Evolutionary conservation across 53 echinoderm and acorn worm genomes (phyloP), one percentile per base, ranked within the genome.

Genomic region (Antedon mediterranea): DNA sequence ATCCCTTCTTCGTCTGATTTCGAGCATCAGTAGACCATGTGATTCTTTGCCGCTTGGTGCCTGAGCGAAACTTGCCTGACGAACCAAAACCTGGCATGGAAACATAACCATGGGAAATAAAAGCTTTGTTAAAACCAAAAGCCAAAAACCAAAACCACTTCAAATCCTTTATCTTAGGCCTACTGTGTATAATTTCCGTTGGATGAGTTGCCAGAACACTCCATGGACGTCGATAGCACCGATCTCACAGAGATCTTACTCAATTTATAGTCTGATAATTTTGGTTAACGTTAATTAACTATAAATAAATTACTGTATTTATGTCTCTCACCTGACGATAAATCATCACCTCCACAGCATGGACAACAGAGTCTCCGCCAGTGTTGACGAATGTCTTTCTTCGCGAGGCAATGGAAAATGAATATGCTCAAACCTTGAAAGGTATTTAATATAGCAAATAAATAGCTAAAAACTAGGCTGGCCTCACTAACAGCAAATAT

Each of bases 361-460:
- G 90, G 94, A 73, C 94, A 94, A 70, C 91, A 87, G 31, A 86
- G 29, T 70, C 29, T 72, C n/a, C 78, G 80, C 97, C 97, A 97
- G 13, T 85, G 83, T 15, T 87, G 71, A 37, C 97, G 79, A 28
- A 97, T 84, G 71, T 97, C 97, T 32, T 78, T 79, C 83, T 92
- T 90, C 20, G 92, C 78, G 8, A 90, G 41, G 73, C 97, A 97
- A 71, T 92, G 97, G 14, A 92, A 90, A 31, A 92, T 34, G 77
- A 97, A 97, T 20, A 92, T 80, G 32, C 71, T 33, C 28, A 97
- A 86, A 13, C 92, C 90, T 43, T 97, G 97, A 28, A 92, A 77
- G 7, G 97, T 87, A 77, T 97, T 97, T 71, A 87, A 83, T 15
- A 86, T 86, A 3, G 89, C 92, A 73, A 97, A 97, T 43, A 97